Conservation (phyloP, 2,797 vertebrate genomes). For the Phrynocephalus vlangalii region DNA sequence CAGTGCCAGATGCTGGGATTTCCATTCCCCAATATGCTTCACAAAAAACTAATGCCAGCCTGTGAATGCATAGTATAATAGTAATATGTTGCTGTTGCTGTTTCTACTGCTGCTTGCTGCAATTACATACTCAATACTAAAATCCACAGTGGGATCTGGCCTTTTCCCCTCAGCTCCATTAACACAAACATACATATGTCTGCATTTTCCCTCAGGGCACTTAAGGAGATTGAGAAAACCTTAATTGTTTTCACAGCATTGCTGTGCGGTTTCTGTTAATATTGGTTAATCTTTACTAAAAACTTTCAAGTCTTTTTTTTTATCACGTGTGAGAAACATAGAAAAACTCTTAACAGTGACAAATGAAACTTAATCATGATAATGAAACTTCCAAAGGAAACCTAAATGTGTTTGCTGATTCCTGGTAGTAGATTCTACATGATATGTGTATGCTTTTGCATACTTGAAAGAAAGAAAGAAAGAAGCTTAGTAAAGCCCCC, state of each 20-base stretch:
- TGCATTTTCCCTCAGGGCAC: conserved; percentile 34
- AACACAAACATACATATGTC: conserved; percentile 5
- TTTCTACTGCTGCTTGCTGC: background rate
- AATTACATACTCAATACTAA: background rate
- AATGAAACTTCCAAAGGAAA: conserved; percentile 47
- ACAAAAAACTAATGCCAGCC: too few species aligned
- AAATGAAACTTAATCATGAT: conserved; percentile 34
- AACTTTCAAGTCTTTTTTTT: conserved; percentile 37
- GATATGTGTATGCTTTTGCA: background rate
- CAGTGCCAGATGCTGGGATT: too few species aligned
- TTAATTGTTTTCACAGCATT: conserved; percentile 64
- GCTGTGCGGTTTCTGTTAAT: conserved; percentile 61
- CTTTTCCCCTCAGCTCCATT: background rate
- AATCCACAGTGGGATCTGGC: background rate
- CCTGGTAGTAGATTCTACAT: conserved; percentile 30
- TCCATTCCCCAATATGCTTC: too few species aligned
- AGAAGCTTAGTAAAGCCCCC: background rate
- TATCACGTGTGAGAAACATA: conserved; percentile 53
- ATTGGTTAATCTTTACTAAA: conserved; percentile 58
- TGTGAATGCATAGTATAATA: too few species aligned
- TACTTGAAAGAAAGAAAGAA: conserved; percentile 4
- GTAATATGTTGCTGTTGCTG: background rate
- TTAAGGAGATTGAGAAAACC: conserved; percentile 52
- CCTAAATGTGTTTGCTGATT: conserved; percentile 52
- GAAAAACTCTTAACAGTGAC: conserved; percentile 59